Conservation (phyloP, 2,888 invertebrate species). For the Pantelozetes paolii region DNA sequence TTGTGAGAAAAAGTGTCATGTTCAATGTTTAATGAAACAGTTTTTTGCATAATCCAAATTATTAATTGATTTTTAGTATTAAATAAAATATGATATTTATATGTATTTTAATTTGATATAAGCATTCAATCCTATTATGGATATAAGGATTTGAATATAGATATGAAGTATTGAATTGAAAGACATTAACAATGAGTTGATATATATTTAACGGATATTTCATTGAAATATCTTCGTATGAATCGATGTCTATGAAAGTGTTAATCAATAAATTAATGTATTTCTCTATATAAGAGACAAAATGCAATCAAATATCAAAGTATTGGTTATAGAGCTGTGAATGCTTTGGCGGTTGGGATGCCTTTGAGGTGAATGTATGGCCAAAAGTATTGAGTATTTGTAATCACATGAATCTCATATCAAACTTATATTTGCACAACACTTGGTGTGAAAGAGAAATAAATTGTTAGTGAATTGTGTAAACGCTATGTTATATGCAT, state of each 20-base stretch:
- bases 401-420: constrained; percentile 30
- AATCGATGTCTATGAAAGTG: constrained; percentile 11
- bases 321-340: not conserved
- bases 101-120: no score
- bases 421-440: constrained; percentile 17
- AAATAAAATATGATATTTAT: no score
- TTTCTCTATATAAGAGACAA: not conserved
- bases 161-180: constrained; percentile 7
- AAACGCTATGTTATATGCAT: constrained; percentile 35
- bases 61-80: no score
- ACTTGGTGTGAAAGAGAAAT: constrained; percentile 29
- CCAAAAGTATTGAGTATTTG: constrained; percentile 19
- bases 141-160: no score
- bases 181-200: no score
- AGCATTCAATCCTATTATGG: no score
- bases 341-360: not conserved
- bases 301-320: constrained; percentile 1
- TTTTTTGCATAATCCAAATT: no score
- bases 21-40: no score
- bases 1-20: no score
- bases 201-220: constrained; percentile 12
- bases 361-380: not conserved
- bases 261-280: constrained; percentile 30
- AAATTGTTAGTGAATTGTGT: constrained; percentile 25
- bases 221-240: not conserved